A percentile compares a stretch with the other conserved stretches of the same genome.
These are phyloP conservation scores for Onychostruthus taczanowskii DNA, from an alignment of 2,113 vertebrate genomes.

Conservation along the genomic window DNA sequence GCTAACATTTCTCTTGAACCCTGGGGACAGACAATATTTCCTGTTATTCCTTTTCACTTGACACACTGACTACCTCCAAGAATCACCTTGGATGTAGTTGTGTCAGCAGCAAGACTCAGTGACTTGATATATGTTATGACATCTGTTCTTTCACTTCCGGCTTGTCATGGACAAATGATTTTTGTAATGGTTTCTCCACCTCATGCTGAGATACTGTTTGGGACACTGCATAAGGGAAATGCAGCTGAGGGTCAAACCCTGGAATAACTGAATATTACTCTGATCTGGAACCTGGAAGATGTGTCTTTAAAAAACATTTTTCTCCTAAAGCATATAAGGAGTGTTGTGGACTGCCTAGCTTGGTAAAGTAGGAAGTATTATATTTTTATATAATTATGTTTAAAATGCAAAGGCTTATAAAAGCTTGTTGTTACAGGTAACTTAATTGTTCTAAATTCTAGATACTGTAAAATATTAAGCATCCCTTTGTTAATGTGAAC, in stretches of 20 bases:
- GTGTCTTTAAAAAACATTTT: not conserved
- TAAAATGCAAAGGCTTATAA: not conserved
- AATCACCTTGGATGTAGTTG: not conserved
- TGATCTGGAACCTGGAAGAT: not conserved
- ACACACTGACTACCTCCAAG: not conserved
- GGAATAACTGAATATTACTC: not conserved
- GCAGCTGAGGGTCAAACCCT: not conserved
- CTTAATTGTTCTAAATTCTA: not conserved
- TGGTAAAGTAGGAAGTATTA: not conserved
- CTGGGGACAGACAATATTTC: not conserved
- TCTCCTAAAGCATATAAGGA: not conserved
- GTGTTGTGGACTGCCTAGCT: not conserved
- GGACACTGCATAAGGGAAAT: not conserved
- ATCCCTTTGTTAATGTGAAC: not conserved
- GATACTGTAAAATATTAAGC: not conserved
- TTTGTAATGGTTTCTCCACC: not conserved
- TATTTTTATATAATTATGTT: not conserved
- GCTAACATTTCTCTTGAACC: not conserved
- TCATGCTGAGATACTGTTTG: not conserved
- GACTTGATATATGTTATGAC: not conserved
- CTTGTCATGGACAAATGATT: not conserved
- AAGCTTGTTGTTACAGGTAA: not conserved
- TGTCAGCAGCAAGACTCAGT: not conserved
- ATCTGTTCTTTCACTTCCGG: conserved; percentile 10
- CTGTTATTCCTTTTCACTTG: not conserved